phyloP scores from a whole-genome alignment of 2,888 invertebrate genomes.

The Pediacus dermestoides region DNA sequence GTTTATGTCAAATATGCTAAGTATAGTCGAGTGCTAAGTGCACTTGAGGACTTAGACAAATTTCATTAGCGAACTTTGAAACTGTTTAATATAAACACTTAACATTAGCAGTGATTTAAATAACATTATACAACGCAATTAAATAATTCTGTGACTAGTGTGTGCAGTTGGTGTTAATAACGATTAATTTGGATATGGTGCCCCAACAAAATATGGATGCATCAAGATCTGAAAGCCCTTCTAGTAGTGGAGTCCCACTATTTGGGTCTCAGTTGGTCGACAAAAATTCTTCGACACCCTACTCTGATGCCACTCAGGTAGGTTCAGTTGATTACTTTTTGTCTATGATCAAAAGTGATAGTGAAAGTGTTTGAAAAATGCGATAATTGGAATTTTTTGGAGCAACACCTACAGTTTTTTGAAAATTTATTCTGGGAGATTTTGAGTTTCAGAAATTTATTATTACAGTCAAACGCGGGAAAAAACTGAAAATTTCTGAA shows the following conservation, averaged over 20 bases:
- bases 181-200: slow-evolving; percentile 60
- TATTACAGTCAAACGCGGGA: too few relatives aligned
- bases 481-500: too few relatives aligned
- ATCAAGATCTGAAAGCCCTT: slow-evolving; percentile 45
- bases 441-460: too few relatives aligned
- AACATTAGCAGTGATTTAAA: too few relatives aligned
- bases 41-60: slow-evolving; percentile 44
- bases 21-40: slow-evolving; percentile 41
- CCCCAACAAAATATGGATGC: slow-evolving; percentile 63
- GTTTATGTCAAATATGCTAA: slow-evolving; percentile 40
- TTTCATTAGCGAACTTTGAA: slow-evolving; percentile 23
- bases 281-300: slow-evolving; percentile 89
- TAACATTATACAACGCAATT: too few relatives aligned
- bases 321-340: slow-evolving; percentile 43
- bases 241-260: slow-evolving; percentile 63
- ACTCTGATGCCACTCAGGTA: slow-evolving; percentile 97
- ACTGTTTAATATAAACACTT: too few relatives aligned
- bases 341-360: not conserved
- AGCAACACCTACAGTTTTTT: too few relatives aligned
- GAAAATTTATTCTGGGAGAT: too few relatives aligned
- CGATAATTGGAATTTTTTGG: too few relatives aligned
- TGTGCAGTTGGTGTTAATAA: slow-evolving; percentile 26
- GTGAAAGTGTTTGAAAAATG: too few relatives aligned
- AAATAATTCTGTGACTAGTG: too few relatives aligned
- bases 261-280: slow-evolving; percentile 90